Evolutionary conservation across 2,797 vertebrate genomes (phyloP), one percentile per base, ranked within the genome.

Genomic region (Centropyge bicolor): DNA sequence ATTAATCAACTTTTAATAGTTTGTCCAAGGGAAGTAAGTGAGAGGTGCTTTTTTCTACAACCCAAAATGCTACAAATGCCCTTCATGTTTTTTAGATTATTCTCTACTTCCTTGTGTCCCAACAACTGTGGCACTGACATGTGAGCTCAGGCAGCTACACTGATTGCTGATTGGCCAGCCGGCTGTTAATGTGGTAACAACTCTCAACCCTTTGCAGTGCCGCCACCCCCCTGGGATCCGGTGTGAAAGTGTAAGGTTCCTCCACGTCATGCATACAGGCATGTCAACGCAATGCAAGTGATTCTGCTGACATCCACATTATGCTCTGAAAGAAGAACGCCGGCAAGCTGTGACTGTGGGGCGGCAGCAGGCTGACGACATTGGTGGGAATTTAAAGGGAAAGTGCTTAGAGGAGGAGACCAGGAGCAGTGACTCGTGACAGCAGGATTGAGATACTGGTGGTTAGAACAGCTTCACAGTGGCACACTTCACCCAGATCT

Each of bases 201-300:
- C 7, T 14, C 36, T 36, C 5, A 2, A 52, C 35, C n/a, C 13
- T 19, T 35, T 20, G 38, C 9, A 52, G 14, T 7, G 45, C 45
- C 57, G 63, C 52, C 40, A 61, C 16, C 51, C 0, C 0, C 1
- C 24, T 48, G 63, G 59, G 43, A 64, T 55, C 38, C 46, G 49
- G 31, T 66, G 38, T 45, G 52, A 40, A 64, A 55, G 40, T 68
- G 66, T 52, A 71, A 41, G 36, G 49, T 16, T 51, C 57, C 31
- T 59, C 36, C 31, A 31, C 48, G 5, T 73, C 68, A 65, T 41
- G 57, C 62, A 62, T 11, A 16, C 7, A 6, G 43, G 54, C 46
- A 57, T 19, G 19, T 46, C 48, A 41, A 10, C 5, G 16, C 51
- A 63, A 63, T 31, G 19, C 19, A 36, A 62, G 57, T 6, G 46